A percentile compares a stretch with the other conserved stretches of the same genome.
phyloP scores from a whole-genome alignment of 1,140 invertebrate genomes.

The Ips typographus region DNA sequence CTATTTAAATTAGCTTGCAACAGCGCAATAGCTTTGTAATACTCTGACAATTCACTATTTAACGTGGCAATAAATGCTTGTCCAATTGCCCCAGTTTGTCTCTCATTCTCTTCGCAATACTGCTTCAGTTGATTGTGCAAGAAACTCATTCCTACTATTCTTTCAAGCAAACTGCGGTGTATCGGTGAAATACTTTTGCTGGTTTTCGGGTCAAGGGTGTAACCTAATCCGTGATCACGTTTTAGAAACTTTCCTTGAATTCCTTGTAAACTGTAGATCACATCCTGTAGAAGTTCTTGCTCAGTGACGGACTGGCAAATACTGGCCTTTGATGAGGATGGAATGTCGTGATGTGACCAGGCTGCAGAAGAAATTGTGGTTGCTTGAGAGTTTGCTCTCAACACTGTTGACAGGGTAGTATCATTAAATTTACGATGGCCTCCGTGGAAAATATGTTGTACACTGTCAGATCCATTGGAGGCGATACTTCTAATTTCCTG shows the following conservation, averaged over 20 bases:
- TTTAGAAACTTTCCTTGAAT: constrained; percentile 76
- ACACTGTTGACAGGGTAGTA: constrained; percentile 25
- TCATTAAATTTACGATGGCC: constrained; percentile 33
- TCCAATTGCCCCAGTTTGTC: constrained; percentile 60
- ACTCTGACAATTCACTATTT: constrained; percentile 80
- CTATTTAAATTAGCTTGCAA: constrained; percentile 75
- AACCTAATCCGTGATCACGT: constrained; percentile 65
- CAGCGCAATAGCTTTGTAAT: constrained; percentile 85
- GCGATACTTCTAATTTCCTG: constrained; percentile 12
- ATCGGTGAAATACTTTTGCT: constrained; percentile 44
- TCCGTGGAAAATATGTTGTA: constrained; percentile 33
- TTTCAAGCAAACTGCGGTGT: constrained; percentile 62
- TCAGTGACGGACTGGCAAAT: constrained; percentile 40
- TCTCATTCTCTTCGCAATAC: constrained; percentile 67
- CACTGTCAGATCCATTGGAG: constrained; percentile 30
- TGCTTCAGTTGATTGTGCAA: constrained; percentile 77
- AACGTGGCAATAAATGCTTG: constrained; percentile 87
- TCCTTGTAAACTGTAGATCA: constrained; percentile 81
- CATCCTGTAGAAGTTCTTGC: constrained; percentile 66
- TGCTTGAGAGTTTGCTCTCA: constrained; percentile 33
- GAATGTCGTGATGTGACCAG: constrained; percentile 39
- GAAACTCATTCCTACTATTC: constrained; percentile 83
- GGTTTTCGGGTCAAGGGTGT: constrained; percentile 66
- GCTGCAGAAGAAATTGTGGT: constrained; percentile 35
- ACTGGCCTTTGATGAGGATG: constrained; percentile 34